A percentile compares a stretch with the other conserved stretches of the same genome.
These are phyloP conservation scores for Ariopsis seemanni DNA, from an alignment of 2,113 vertebrate species.

Conservation along the genomic window DNA sequence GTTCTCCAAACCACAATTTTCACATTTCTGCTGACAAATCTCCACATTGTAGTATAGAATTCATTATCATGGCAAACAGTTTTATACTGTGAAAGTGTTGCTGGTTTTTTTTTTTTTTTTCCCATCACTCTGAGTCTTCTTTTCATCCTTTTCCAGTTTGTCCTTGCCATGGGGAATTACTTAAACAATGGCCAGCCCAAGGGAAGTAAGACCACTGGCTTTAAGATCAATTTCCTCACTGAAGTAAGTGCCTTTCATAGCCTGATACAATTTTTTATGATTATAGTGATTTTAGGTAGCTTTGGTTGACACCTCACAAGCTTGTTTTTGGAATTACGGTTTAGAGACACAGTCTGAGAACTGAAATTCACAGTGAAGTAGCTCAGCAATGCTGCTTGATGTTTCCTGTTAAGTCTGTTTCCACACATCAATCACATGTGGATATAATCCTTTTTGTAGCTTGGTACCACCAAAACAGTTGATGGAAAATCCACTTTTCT, in stretches of 20 bases:
- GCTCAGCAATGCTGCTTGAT: not conserved
- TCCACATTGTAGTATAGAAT: not conserved
- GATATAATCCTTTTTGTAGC: constrained; percentile 67
- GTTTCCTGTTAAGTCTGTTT: not conserved
- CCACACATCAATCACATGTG: not conserved
- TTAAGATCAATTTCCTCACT: constrained; percentile 97
- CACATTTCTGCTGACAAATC: not conserved
- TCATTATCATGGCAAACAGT: not conserved
- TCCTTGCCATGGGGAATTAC: constrained; percentile 98
- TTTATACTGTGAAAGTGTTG: not conserved
- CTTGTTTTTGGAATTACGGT: constrained; percentile 2
- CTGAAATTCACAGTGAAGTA: not conserved
- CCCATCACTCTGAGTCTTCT: constrained; percentile 2
- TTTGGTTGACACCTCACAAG: not conserved
- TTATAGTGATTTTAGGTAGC: not conserved
- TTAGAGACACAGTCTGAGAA: not conserved
- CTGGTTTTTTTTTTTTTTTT: not conserved
- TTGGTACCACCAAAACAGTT: constrained; percentile 95
- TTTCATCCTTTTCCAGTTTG: constrained; percentile 77
- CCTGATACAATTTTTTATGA: not conserved
- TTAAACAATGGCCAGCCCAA: constrained; percentile 94
- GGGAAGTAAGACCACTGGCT: constrained; percentile 90
- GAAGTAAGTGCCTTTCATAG: constrained; percentile 75
- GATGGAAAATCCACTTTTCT: constrained; percentile 98
- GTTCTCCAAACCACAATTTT: not conserved